A percentile compares a stretch with the other conserved stretches of the same genome.
These are phyloP conservation scores for Zaprionus ornatus DNA, from an alignment of 1,140 invertebrate genomes.

Conservation along the genomic window DNA sequence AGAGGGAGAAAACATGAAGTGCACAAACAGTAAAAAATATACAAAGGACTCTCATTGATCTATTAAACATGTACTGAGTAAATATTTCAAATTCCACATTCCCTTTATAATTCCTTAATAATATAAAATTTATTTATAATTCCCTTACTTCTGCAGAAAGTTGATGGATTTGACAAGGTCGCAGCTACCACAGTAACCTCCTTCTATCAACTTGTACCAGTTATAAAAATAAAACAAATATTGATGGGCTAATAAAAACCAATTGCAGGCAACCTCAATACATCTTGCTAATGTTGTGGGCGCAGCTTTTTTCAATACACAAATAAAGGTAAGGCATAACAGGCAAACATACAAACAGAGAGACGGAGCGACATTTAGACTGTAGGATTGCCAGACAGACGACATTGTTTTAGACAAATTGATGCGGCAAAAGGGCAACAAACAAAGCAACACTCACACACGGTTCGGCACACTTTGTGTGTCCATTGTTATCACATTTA, in stretches of 20 bases:
- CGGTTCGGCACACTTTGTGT: constrained; percentile 18
- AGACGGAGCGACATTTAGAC: background rate
- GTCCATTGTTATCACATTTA: constrained; percentile 54
- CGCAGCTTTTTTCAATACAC: constrained; percentile 15
- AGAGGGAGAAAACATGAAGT: too few species aligned
- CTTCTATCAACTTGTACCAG: background rate
- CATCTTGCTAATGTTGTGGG: constrained; percentile 12
- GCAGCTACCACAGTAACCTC: background rate
- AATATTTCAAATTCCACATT: too few species aligned
- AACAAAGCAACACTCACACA: background rate
- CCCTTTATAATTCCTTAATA: too few species aligned
- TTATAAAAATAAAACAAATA: constrained; percentile 34
- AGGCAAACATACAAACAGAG: background rate
- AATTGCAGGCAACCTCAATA: constrained; percentile 17
- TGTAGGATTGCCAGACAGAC: background rate
- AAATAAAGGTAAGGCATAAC: constrained; percentile 31
- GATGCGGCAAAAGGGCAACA: constrained; percentile 33
- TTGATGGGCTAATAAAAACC: constrained; percentile 16
- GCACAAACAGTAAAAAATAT: too few species aligned
- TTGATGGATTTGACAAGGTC: background rate
- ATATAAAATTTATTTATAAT: too few species aligned
- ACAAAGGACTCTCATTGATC: too few species aligned
- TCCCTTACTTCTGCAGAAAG: background rate
- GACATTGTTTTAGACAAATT: constrained; percentile 53
- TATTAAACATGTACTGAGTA: too few species aligned